Base-by-base conservation (phyloP, 2,888 invertebrate species). In the Allolobophora icterica region DNA sequence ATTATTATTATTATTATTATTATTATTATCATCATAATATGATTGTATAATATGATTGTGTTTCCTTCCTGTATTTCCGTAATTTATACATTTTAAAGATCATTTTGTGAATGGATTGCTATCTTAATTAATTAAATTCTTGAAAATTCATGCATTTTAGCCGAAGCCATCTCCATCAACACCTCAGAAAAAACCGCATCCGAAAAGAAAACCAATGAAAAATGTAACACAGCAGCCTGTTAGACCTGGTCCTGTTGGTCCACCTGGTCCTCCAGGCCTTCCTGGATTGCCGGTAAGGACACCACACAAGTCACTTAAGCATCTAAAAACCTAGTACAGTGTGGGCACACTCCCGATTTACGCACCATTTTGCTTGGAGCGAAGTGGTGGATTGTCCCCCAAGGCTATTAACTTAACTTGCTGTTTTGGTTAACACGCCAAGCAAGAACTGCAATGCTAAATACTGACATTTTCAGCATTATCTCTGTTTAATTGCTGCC, bases 221-320 rank as follows among this genome's bases (percentile, higher is more conserved):
- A n/a, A 71, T 71, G 71, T 71, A 30, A 71, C 71, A n/a, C 30
- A 8, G 71, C 8, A 8, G n/a, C 71, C 71, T 11, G n/a, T 71
- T 8, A 8, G 71, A n/a, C 71, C 71, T n/a, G n/a, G 71, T 71
- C 71, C 71, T n/a, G 71, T 71, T 90, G 91, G 91, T n/a, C 52
- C 38, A 89, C 90, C 90, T 30, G 92, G 92, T 40, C 90, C 45
- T 13, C 42, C 91, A 90, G 91, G 91, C 71, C 84, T 90, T 83
- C 91, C 92, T 35, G 91, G 91, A 34, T 34, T 91, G 19, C 90
- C 91, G 38, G 91, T 91, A 30, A 40, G 89, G 21, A 52, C 84
- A 89, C 24, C 21, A 21, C 52, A 52, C 52, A 52, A 17, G 24
- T 24, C 19, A 6, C 35, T 24, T 38, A 30, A 89, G 38, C 89